Evolutionary conservation across 2,888 invertebrate genomes (phyloP).

Genomic region (Andrena fulva): DNA sequence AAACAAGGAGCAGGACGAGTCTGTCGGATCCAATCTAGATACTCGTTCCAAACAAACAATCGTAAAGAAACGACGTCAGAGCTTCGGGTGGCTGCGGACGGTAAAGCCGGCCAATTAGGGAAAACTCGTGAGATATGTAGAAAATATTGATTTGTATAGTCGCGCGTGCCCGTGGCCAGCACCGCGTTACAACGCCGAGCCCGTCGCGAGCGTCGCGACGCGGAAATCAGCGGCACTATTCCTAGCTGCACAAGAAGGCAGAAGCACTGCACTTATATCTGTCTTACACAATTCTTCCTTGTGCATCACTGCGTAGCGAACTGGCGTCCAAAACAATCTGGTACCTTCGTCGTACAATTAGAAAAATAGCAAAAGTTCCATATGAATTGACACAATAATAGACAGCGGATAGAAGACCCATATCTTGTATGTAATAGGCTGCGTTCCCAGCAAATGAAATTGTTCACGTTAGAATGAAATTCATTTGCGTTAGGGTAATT

Average conservation of each 20-base stretch:
- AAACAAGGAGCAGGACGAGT: neutral
- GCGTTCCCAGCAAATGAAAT: neutral
- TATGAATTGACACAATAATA: neutral
- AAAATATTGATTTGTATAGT: constrained; percentile 79
- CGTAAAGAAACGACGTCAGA: constrained; percentile 6
- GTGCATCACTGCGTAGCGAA: neutral
- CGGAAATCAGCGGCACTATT: constrained; percentile 72
- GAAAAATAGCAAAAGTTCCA: neutral
- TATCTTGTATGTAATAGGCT: too few species aligned
- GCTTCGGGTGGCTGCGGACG: constrained; percentile 29
- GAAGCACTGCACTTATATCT: constrained; percentile 10
- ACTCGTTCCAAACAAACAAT: constrained; percentile 9
- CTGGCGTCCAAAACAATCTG: neutral
- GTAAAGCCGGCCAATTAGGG: constrained; percentile 69
- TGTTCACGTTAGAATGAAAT: neutral
- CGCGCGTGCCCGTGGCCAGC: constrained; percentile 77
- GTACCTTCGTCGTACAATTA: neutral
- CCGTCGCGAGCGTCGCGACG: constrained; percentile 71
- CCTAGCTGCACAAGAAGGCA: constrained; percentile 41
- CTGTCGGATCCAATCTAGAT: constrained; percentile 12
- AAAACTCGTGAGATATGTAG: constrained; percentile 78
- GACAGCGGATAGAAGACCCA: too few species aligned
- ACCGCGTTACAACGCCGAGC: constrained; percentile 66
- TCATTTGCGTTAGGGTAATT: neutral
- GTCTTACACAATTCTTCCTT: neutral